Base-by-base conservation (phyloP, 2,888 invertebrate species). In the Teleogryllus oceanicus region DNA sequence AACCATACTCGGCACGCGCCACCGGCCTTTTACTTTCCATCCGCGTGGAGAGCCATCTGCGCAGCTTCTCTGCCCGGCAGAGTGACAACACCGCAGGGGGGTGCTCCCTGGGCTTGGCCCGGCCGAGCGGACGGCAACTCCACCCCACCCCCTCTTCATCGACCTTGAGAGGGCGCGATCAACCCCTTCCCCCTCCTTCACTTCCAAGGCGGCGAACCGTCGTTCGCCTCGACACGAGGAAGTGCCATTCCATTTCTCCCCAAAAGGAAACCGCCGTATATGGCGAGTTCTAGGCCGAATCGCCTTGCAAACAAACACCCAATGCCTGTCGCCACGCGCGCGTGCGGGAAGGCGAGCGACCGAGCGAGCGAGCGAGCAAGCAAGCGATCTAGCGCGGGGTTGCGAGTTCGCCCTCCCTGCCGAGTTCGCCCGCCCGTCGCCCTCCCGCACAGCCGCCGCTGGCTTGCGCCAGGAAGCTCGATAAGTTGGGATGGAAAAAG, bases 1-100 rank as follows among this genome's bases (percentile, higher is more conserved):
- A 24, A 49, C 79, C 77, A 74, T 79, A 79, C 76, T 62, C 49
- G 79, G 79, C 77, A 79, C 62, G 62, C 62, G 62, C 16, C 13
- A 62, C 16, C 62, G 13, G 62, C 62, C 62, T 62, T 62, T 62
- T 62, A 62, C 62, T 62, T 62, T 62, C 62, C 62, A 62, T 62
- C 62, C n/a, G 62, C 16, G 16, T 62, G 37, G 37, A 37, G 37
- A 37, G 37, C 74, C 37, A 62, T 78, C 77, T 77, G 77, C 18
- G 77, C 76, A 5, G 76, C 49, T 49, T 77, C 49, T 62, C n/a
- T 62, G 37, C 62, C 62, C 62, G 13, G 62, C 62, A 62, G 62
- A 62, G 62, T 62, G 13, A 13, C 13, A 62, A 18, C 62, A 16
- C n/a, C 5, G 62, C 62, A 8, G 37, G 37, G 37, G 5, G 37